Evolutionary conservation across 2,888 invertebrate species (phyloP), one percentile per base, ranked within the genome.

Genomic region (Stomorhina lunata): DNA sequence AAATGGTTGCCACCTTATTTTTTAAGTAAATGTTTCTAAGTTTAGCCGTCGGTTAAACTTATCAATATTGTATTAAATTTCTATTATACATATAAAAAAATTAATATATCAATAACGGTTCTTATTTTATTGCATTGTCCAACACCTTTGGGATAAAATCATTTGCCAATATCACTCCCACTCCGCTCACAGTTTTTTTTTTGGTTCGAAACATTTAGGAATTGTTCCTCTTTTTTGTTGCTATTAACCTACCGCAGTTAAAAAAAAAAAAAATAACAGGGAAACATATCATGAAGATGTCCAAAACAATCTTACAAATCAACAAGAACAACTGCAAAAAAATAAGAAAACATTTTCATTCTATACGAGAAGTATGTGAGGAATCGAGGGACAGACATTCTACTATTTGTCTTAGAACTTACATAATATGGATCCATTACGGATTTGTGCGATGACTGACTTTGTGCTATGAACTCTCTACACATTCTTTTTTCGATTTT

Each of bases 281-380:
- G 4, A 69, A 73, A 73, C 73, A 78, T 76, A 82, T 79, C 79
- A 82, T 82, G 45, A 82, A 82, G 82, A 82, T 82, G 82, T 82
- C 82, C 82, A 82, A 82, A 66, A 53, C 75, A 79, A 79, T 79
- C 75, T 79, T 76, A 75, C 82, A 82, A 79, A 82, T 82, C 82
- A 82, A 82, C 82, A 79, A 71, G 53, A 73, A 75, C 34, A 75
- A 75, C 50, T 63, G 48, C 20, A 76, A 57, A 45, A 57, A 43
- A 65, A 29, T 4, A 43, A 53, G 12, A 37, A 59, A 48, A 43
- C 12, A 59, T 15, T 43, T 43, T 25, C 27, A 50, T 27, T 12
- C 22, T 25, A 34, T 55, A 20, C 20, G 45, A 4, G 29, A 27
- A 22, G 25, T 29, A 63, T n/a, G n/a, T n/a, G n/a, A n/a, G n/a